Evolutionary conservation across 2,797 vertebrate genomes (phyloP).

Genomic region (Crocidura indochinensis): DNA sequence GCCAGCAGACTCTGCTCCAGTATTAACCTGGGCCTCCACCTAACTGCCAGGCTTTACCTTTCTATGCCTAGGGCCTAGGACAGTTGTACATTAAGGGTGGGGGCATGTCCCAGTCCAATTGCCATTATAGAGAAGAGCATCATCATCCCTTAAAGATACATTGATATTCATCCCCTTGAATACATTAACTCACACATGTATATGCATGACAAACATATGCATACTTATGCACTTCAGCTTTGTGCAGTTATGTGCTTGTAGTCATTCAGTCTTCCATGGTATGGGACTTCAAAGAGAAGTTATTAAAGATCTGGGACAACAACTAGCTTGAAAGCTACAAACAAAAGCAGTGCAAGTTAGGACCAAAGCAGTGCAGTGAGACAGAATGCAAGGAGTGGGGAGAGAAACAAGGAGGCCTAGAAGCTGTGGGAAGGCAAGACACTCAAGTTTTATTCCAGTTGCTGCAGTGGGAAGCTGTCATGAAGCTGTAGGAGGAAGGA

Average conservation of each 20-base stretch:
- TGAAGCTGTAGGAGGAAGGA: not conserved
- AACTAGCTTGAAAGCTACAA: too few relatives aligned
- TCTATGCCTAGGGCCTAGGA: too few relatives aligned
- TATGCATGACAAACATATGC: too few relatives aligned
- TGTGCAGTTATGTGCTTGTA: not conserved
- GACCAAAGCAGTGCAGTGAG: not conserved
- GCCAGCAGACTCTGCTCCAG: too few relatives aligned
- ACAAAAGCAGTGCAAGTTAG: not conserved
- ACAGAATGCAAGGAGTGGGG: rapidly evolving
- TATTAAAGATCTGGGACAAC: not conserved
- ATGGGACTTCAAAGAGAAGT: not conserved
- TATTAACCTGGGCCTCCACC: too few relatives aligned
- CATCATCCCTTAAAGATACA: too few relatives aligned
- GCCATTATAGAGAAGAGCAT: too few relatives aligned
- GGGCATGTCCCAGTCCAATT: too few relatives aligned
- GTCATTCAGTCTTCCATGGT: not conserved
- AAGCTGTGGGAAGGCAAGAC: not conserved
- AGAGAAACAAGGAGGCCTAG: rapidly evolving
- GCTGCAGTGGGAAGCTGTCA: not conserved
- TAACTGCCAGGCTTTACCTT: too few relatives aligned
- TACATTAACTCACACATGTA: too few relatives aligned
- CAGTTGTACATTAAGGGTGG: too few relatives aligned
- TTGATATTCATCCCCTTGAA: too few relatives aligned
- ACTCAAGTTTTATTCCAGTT: not conserved
- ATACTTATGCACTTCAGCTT: not conserved